phyloP scores from a whole-genome alignment of 2,797 vertebrate species.

The Acipenser ruthenus region DNA sequence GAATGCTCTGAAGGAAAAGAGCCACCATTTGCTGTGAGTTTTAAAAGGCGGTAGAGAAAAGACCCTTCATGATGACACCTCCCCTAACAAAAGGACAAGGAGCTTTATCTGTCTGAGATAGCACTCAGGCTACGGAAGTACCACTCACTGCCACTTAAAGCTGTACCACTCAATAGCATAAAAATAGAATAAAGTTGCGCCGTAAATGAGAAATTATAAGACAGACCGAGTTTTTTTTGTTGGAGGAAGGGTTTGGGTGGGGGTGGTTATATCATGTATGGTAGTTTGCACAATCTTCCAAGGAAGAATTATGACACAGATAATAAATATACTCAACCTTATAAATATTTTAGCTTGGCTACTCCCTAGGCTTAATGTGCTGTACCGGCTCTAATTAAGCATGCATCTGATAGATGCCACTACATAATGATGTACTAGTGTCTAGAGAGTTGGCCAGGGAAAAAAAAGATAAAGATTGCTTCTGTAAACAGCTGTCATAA shows the following conservation, averaged over 20 bases:
- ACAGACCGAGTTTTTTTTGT: constrained; percentile 40
- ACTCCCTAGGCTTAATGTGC: constrained; percentile 24
- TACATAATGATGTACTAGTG: constrained; percentile 59
- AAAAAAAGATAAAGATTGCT: constrained; percentile 10
- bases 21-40: constrained; percentile 39
- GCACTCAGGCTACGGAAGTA: constrained; percentile 49
- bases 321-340: constrained; percentile 30
- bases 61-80: constrained; percentile 54
- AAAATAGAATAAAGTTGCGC: constrained; percentile 70
- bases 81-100: constrained; percentile 46
- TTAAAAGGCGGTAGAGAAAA: constrained; percentile 39
- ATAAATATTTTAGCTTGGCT: constrained; percentile 27
- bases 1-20: constrained; percentile 42
- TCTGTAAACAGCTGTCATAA: constrained; percentile 4
- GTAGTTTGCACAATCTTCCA: constrained; percentile 32
- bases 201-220: constrained; percentile 60
- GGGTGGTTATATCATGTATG: constrained; percentile 19
- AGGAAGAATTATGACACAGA: constrained; percentile 32
- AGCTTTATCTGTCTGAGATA: constrained; percentile 63
- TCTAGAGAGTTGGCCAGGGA: constrained; percentile 34
- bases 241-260: constrained; percentile 18
- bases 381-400: constrained; percentile 33
- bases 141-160: constrained; percentile 54
- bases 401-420: constrained; percentile 65
- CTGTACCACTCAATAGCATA: constrained; percentile 50